Percentiles rank a stretch among this genome's conserved stretches.
Evolutionary conservation across 2,797 vertebrate genomes (phyloP).

Genomic region (Epinephelus awoara): DNA sequence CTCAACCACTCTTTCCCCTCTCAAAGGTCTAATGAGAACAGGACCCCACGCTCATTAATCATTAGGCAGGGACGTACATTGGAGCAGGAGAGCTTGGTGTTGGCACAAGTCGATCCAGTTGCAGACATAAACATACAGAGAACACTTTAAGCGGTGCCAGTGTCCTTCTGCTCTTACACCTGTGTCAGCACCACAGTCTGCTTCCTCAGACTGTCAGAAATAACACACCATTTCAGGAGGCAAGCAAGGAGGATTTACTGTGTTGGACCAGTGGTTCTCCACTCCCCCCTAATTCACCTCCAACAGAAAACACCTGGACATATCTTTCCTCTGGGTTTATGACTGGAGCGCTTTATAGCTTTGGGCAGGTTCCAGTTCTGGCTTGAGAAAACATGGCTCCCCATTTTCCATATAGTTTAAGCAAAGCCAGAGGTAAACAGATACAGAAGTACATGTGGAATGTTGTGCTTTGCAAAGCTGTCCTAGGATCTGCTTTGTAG

Average conservation of each 20-base stretch:
- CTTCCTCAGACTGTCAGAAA: constrained; percentile 34
- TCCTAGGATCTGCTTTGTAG: not conserved
- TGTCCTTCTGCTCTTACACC: constrained; percentile 38
- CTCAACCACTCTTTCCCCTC: constrained; percentile 20
- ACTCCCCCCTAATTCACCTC: constrained; percentile 60
- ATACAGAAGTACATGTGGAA: constrained; percentile 19
- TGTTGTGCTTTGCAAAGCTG: constrained; percentile 13
- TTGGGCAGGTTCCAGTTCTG: constrained; percentile 57
- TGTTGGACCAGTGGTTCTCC: constrained; percentile 40
- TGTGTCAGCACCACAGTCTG: constrained; percentile 41
- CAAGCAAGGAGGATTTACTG: constrained; percentile 70
- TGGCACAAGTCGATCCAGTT: constrained; percentile 26
- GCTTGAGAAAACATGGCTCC: constrained; percentile 53
- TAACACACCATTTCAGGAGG: constrained; percentile 51
- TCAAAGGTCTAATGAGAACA: constrained; percentile 36
- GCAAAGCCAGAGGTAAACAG: constrained; percentile 35
- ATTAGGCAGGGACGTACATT: constrained; percentile 3
- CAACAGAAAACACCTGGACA: constrained; percentile 80
- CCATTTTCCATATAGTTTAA: constrained; percentile 34
- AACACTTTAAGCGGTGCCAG: constrained; percentile 24
- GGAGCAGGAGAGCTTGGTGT: constrained; percentile 24
- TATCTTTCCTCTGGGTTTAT: constrained; percentile 64
- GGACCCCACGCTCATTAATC: constrained; percentile 31
- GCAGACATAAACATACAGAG: constrained; percentile 48
- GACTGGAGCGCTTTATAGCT: constrained; percentile 64